phyloP scores from a whole-genome alignment of 2,888 invertebrate genomes.

The Scaptomyza caliginosa region DNA sequence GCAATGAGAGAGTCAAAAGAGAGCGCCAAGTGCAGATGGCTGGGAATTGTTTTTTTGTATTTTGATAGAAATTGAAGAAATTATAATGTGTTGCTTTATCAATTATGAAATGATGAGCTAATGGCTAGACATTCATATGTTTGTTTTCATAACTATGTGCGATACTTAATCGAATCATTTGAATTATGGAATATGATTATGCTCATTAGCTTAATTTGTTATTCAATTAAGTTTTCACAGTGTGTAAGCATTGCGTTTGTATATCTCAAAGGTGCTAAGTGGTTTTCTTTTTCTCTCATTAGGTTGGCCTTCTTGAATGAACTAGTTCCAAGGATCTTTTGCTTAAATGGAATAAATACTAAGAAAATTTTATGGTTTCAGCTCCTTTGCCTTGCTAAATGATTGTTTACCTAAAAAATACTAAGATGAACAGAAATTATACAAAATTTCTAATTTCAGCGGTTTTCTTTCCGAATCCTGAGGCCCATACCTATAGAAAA shows the following conservation, averaged over 20 bases:
- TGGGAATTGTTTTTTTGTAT: slow-evolving; percentile 5
- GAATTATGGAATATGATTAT: slow-evolving; percentile 26
- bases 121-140: slow-evolving; percentile 13
- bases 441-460: too few relatives aligned
- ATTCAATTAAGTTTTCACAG: not conserved
- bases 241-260: not conserved
- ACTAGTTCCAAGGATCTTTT: too few relatives aligned
- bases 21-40: slow-evolving; percentile 13
- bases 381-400: too few relatives aligned
- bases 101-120: slow-evolving; percentile 28
- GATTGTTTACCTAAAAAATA: too few relatives aligned
- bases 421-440: too few relatives aligned
- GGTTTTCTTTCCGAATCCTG: too few relatives aligned
- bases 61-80: slow-evolving; percentile 15
- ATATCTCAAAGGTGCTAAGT: not conserved
- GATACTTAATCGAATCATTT: slow-evolving; percentile 12
- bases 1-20: not conserved
- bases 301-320: too few relatives aligned
- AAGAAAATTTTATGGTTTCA: too few relatives aligned
- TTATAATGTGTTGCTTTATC: slow-evolving; percentile 27
- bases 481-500: too few relatives aligned
- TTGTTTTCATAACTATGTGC: slow-evolving; percentile 29
- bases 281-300: too few relatives aligned
- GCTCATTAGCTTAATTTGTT: slow-evolving; percentile 1
- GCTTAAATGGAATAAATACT: too few relatives aligned